Evolutionary conservation across 2,113 vertebrate genomes (phyloP).

Genomic region (Sterrhoptilus dennistouni): DNA sequence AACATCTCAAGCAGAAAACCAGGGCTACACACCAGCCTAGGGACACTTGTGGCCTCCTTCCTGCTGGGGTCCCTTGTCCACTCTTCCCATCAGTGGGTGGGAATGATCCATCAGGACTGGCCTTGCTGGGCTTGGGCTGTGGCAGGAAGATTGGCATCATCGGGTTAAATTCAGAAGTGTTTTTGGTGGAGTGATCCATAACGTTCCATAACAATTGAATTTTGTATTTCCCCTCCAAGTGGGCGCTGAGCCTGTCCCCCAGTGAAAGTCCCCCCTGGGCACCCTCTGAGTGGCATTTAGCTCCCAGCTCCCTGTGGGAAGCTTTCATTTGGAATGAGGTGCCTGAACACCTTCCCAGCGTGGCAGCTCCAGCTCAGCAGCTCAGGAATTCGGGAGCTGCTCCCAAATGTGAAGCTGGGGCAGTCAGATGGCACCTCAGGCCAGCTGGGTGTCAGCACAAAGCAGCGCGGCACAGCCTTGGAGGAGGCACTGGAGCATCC

Average conservation of each 20-base stretch:
- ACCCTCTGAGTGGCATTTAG: background rate
- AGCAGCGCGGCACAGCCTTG: background rate
- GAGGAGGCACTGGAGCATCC: background rate
- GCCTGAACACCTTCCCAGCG: background rate
- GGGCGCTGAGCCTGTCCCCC: background rate
- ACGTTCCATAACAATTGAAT: background rate
- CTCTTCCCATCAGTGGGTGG: fast-evolving
- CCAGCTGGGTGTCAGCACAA: background rate
- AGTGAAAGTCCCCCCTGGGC: fast-evolving
- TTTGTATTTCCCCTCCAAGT: background rate
- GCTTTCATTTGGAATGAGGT: background rate
- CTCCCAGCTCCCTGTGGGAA: background rate
- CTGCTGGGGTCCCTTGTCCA: background rate
- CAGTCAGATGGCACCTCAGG: background rate
- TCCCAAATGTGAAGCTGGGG: background rate
- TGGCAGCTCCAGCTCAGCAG: background rate
- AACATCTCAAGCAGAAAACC: too few species aligned
- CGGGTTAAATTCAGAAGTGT: background rate
- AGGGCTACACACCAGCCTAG: background rate
- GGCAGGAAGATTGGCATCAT: background rate
- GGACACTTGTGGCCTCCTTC: background rate
- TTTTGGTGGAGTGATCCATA: background rate
- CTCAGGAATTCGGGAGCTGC: background rate
- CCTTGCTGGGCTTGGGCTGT: background rate
- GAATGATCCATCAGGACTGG: background rate